Evolutionary conservation across 2,888 invertebrate genomes (phyloP).

Genomic region (Ommatoiulus sabulosus): DNA sequence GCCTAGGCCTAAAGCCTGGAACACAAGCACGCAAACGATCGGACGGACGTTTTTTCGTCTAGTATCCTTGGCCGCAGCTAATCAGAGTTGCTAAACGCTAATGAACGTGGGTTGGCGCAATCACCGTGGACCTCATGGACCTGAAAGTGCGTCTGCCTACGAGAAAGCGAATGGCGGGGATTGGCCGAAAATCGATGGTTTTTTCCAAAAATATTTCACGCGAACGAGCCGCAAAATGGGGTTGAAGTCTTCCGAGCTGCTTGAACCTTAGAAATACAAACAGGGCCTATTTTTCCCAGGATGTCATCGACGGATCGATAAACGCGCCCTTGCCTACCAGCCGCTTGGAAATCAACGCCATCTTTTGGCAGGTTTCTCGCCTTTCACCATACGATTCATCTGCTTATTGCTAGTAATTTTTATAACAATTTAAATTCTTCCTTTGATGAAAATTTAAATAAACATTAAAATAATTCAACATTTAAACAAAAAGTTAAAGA

Average conservation of each 20-base stretch:
- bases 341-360: neutral
- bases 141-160: too few species aligned
- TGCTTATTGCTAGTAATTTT: too few species aligned
- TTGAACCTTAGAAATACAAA: slow-evolving; percentile 24
- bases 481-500: too few species aligned
- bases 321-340: neutral
- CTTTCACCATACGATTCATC: neutral
- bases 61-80: neutral
- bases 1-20: slow-evolving; percentile 34
- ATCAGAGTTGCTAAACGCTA: slow-evolving; percentile 8
- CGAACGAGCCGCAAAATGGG: neutral
- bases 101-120: slow-evolving; percentile 15
- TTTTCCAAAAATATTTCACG: neutral
- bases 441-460: neutral
- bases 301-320: neutral
- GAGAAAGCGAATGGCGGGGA: slow-evolving; percentile 25
- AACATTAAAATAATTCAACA: too few species aligned
- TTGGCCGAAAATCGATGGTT: neutral
- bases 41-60: neutral
- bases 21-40: neutral
- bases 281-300: neutral
- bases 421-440: too few species aligned
- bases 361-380: neutral
- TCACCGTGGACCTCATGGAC: neutral
- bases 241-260: neutral